Evolutionary conservation across 2,113 vertebrate genomes (phyloP), one percentile per base, ranked within the genome.

Genomic region (Sinocyclocheilus grahami): DNA sequence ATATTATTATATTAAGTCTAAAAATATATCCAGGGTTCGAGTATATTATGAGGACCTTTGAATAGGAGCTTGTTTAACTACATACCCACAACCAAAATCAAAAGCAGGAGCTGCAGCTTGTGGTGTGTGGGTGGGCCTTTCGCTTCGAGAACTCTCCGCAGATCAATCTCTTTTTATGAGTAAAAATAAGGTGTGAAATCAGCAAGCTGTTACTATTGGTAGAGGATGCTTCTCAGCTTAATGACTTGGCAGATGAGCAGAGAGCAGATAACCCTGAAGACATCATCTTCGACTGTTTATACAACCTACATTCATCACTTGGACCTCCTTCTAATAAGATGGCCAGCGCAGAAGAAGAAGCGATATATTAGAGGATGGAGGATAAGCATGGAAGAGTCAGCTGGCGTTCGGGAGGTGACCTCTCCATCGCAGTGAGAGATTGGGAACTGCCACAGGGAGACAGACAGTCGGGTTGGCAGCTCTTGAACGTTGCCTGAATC

Each of bases 401-500:
- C 88, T 86, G 90, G 84, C 63, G 37, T 90, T 88, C 85, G 24
- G 37, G 87, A 86, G 84, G 87, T 89, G 89, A 91, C 87, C 89
- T 88, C 90, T 88, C 77, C 42, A 27, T 82, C 89, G 11, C 87
- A 74, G 89, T 80, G 76, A 78, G 87, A 37, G 65, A 77, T 67
- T 58, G 80, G 72, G 86, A 84, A 83, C 89, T 86, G 87, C 89
- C 71, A 82, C 71, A 65, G 85, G n/a, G 87, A 88, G 86, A 87
- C 89, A 86, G 85, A 82, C 87, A 88, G 89, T 86, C 79, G 81
- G 85, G 67, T 88, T 92, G 90, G 86, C 91, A 90, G 81, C 60
- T 84, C 79, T 79, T 42, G 84, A 58, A 63, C 67, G 24, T 13
- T 78, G 75, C 58, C 82, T 20, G 82, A 72, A 83, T 82, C 78